phyloP scores from a whole-genome alignment of 2,113 vertebrate genomes.

The Nothobranchius kuhntae region DNA sequence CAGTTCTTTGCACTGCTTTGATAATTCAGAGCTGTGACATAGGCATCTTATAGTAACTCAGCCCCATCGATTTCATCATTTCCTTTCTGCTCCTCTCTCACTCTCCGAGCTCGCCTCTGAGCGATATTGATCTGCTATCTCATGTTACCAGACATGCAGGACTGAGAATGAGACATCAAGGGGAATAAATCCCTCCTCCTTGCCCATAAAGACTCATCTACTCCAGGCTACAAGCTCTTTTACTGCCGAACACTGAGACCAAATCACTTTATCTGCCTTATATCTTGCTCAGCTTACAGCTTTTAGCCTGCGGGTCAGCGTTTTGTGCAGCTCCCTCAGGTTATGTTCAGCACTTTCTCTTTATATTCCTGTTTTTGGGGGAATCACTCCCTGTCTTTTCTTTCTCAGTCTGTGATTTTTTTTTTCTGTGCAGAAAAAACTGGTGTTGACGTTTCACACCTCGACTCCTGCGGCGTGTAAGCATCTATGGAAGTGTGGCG shows the following conservation, averaged over 20 bases:
- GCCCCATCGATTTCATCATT: constrained; percentile 36
- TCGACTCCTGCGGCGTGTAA: constrained; percentile 98
- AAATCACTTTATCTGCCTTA: constrained; percentile 38
- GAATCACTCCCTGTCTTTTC: constrained; percentile 3
- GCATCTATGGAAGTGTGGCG: constrained; percentile 98
- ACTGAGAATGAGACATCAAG: constrained; percentile 44
- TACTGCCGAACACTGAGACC: constrained; percentile 27
- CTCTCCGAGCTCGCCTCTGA: constrained; percentile 7
- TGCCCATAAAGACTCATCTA: constrained; percentile 25
- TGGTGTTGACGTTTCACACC: constrained; percentile 94
- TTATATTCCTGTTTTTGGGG: constrained; percentile 27
- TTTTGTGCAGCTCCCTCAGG: constrained; percentile 71
- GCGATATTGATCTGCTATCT: constrained; percentile 53
- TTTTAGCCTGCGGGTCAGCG: constrained; percentile 61
- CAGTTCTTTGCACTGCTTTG: neutral
- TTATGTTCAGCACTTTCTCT: constrained; percentile 50
- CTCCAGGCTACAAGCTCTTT: constrained; percentile 38
- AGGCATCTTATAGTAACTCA: constrained; percentile 39
- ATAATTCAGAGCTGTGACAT: neutral
- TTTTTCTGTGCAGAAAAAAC: constrained; percentile 88
- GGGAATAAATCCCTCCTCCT: constrained; percentile 30
- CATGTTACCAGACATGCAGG: constrained; percentile 45
- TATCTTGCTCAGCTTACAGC: constrained; percentile 32
- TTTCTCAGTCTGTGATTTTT: constrained; percentile 56
- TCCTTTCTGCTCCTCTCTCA: constrained; percentile 15